phyloP scores from a whole-genome alignment of 1,140 invertebrate species.

The Helicoverpa zea region DNA sequence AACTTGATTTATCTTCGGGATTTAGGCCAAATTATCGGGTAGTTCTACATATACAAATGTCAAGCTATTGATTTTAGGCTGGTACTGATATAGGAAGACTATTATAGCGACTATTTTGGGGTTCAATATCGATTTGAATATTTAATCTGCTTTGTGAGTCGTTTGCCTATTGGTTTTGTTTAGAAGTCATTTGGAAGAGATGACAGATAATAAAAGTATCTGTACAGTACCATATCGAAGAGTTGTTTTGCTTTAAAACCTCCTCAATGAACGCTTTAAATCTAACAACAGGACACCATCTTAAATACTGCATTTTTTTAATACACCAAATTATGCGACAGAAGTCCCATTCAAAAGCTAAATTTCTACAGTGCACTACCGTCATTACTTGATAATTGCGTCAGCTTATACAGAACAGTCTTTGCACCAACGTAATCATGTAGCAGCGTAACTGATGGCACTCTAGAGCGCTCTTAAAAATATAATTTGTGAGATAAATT shows the following conservation, averaged over 20 bases:
- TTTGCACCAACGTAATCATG: neutral
- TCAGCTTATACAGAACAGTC: neutral
- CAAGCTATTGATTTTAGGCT: conserved; percentile 24
- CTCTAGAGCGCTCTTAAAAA: neutral
- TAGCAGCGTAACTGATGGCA: neutral
- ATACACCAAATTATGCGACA: too few species aligned
- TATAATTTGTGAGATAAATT: conserved; percentile 1
- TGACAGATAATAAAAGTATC: too few species aligned
- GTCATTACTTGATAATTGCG: neutral
- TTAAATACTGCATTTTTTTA: too few species aligned
- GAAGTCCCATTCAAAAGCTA: neutral
- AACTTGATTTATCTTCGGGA: conserved; percentile 18
- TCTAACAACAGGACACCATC: too few species aligned
- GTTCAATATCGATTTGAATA: conserved; percentile 20
- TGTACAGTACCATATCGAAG: too few species aligned
- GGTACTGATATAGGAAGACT: neutral
- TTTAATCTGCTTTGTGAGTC: neutral
- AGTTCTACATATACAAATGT: conserved; percentile 17
- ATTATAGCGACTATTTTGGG: conserved; percentile 1
- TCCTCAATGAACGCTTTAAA: too few species aligned
- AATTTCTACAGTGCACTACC: neutral
- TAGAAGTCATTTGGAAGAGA: too few species aligned
- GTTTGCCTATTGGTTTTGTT: neutral
- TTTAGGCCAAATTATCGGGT: conserved; percentile 9
- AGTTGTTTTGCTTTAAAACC: too few species aligned